phyloP scores from a whole-genome alignment of 2,113 vertebrate species.

The Eretmochelys imbricata region DNA sequence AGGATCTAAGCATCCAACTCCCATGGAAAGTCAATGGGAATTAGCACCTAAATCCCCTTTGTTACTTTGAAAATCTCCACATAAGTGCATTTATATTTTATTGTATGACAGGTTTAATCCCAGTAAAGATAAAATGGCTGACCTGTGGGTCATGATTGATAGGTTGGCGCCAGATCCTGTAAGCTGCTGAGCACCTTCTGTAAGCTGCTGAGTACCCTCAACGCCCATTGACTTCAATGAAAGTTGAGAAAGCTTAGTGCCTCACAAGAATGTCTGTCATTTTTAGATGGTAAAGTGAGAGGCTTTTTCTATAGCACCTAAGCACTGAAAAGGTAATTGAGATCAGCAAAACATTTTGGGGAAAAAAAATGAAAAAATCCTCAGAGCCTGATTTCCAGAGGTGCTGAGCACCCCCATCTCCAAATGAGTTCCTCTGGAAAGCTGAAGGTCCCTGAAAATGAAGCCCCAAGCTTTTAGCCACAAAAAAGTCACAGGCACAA shows the following conservation, averaged over 20 bases:
- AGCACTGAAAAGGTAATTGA: background rate
- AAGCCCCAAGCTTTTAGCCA: background rate
- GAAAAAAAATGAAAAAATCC: background rate
- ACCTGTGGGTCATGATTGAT: background rate
- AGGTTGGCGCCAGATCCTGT: background rate
- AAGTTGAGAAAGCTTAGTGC: background rate
- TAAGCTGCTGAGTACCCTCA: background rate
- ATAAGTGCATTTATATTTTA: background rate
- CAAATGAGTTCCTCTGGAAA: background rate
- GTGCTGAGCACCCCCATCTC: background rate
- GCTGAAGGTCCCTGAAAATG: rapidly evolving
- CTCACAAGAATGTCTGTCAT: rapidly evolving
- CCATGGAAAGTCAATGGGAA: background rate
- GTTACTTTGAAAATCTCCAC: background rate
- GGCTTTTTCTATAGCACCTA: background rate
- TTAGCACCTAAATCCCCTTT: background rate
- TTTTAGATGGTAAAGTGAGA: background rate
- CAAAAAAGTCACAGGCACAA: background rate
- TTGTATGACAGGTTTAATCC: background rate
- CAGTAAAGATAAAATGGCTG: background rate
- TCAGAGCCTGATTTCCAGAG: background rate
- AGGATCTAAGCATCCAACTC: background rate
- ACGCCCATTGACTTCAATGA: background rate
- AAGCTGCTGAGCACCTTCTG: background rate
- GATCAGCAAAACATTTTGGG: background rate